Evolutionary conservation across 2,888 invertebrate genomes (phyloP).

Genomic region (Dorcus hopei): DNA sequence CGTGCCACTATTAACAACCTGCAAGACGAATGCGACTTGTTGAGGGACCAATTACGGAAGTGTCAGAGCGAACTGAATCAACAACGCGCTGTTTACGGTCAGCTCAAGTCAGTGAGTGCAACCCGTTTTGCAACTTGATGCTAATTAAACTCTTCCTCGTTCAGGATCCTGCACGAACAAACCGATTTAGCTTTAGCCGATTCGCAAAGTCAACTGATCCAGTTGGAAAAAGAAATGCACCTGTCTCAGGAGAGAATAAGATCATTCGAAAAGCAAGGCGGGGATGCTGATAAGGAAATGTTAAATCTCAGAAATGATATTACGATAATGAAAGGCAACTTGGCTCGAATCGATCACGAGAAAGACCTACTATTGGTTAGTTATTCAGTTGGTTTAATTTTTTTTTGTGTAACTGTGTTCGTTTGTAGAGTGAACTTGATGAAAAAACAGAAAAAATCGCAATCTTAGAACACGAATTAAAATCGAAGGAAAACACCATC

Average conservation of each 20-base stretch:
- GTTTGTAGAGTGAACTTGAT: conserved; percentile 62
- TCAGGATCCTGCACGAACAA: conserved; percentile 72
- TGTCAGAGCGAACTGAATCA: conserved; percentile 55
- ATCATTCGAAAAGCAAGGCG: conserved; percentile 51
- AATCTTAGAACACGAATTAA: conserved; percentile 63
- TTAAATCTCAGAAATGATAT: conserved; percentile 62
- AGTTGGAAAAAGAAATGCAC: conserved; percentile 62
- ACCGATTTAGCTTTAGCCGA: conserved; percentile 70
- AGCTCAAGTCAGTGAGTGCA: conserved; percentile 54
- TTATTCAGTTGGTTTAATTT: conserved; percentile 9
- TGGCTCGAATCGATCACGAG: conserved; percentile 66
- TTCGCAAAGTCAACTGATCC: conserved; percentile 63
- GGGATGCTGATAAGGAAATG: conserved; percentile 56
- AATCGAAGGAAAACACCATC: conserved; percentile 57
- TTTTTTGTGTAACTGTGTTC: background rate
- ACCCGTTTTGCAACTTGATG: too few species aligned
- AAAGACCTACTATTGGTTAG: conserved; percentile 64
- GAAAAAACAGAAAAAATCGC: conserved; percentile 68
- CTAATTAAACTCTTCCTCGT: background rate
- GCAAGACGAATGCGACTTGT: conserved; percentile 56
- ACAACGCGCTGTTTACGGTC: conserved; percentile 55
- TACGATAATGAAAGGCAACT: conserved; percentile 58
- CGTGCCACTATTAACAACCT: conserved; percentile 54
- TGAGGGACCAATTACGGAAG: conserved; percentile 52
- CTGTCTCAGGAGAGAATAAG: conserved; percentile 58